Evolutionary conservation across 2,113 vertebrate genomes (phyloP).

Genomic region (Mormoops blainvillei): DNA sequence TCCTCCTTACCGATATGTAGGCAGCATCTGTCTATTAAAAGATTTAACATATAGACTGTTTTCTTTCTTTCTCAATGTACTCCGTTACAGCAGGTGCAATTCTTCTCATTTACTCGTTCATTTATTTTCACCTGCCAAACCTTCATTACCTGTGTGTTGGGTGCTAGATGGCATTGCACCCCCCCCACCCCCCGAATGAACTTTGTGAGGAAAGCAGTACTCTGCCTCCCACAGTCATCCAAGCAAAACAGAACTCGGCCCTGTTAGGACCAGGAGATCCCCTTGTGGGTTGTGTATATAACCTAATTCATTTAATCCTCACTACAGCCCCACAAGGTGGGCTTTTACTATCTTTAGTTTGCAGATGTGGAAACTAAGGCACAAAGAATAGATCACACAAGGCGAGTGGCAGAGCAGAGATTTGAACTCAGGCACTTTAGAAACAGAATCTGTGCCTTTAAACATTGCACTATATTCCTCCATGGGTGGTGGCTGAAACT

Average conservation of each 20-base stretch:
- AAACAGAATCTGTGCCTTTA: not conserved
- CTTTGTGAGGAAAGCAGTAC: not conserved
- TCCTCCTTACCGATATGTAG: not conserved
- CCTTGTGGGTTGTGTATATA: not conserved
- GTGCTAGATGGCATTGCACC: not conserved
- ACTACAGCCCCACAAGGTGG: rapidly evolving
- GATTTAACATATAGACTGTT: not conserved
- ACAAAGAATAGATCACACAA: not conserved
- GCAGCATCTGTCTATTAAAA: not conserved
- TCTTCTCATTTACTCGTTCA: not conserved
- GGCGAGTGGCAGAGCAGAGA: not conserved
- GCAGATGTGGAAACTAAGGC: not conserved
- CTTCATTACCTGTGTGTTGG: not conserved
- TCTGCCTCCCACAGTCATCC: not conserved
- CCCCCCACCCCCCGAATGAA: not conserved
- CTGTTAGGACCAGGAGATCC: not conserved
- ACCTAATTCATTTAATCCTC: not conserved
- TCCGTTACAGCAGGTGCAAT: not conserved
- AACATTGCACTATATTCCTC: rapidly evolving
- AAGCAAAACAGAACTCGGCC: not conserved
- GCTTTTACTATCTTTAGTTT: not conserved
- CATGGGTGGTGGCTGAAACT: not conserved
- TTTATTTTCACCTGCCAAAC: not conserved
- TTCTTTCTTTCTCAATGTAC: not conserved
- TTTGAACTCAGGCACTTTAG: not conserved